Conservation (phyloP, 1,140 invertebrate genomes). For the Megathymus violae region DNA sequence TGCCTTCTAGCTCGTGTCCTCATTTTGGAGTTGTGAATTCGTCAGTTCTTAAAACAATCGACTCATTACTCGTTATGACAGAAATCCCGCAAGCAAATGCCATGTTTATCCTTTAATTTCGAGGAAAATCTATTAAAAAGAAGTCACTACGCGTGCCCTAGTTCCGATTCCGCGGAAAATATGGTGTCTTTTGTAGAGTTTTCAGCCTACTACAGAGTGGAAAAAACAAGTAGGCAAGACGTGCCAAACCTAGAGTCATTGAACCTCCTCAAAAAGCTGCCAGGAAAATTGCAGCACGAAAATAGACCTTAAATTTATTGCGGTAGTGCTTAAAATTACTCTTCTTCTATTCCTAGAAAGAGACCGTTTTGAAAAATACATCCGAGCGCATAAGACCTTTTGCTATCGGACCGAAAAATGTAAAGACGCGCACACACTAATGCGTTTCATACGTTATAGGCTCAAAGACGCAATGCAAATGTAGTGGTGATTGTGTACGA, state of each 20-base stretch:
- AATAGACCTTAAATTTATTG: slow-evolving; percentile 48
- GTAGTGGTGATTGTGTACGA: slow-evolving; percentile 64
- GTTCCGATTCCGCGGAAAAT: slow-evolving; percentile 69
- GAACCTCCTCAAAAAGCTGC: slow-evolving; percentile 75
- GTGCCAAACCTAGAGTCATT: slow-evolving; percentile 79
- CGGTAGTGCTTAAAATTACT: slow-evolving; percentile 51
- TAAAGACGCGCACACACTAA: slow-evolving; percentile 66
- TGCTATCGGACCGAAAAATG: slow-evolving; percentile 56
- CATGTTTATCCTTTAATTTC: slow-evolving; percentile 56
- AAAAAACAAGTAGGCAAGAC: slow-evolving; percentile 75
- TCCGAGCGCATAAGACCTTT: slow-evolving; percentile 66
- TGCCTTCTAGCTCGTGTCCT: slow-evolving; percentile 64
- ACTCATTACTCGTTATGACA: slow-evolving; percentile 49
- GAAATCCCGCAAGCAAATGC: slow-evolving; percentile 45
- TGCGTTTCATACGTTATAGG: slow-evolving; percentile 48
- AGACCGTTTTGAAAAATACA: slow-evolving; percentile 71
- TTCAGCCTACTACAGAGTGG: slow-evolving; percentile 57
- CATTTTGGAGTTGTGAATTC: slow-evolving; percentile 63
- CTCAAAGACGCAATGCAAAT: slow-evolving; percentile 58
- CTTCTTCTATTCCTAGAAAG: slow-evolving; percentile 51
- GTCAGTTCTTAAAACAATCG: slow-evolving; percentile 55
- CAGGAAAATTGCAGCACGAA: slow-evolving; percentile 43
- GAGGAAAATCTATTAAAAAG: slow-evolving; percentile 64
- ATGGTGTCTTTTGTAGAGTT: slow-evolving; percentile 69
- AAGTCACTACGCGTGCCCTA: slow-evolving; percentile 65